Base-by-base conservation (phyloP, 2,797 vertebrate species). In the Lithobates sylvaticus region DNA sequence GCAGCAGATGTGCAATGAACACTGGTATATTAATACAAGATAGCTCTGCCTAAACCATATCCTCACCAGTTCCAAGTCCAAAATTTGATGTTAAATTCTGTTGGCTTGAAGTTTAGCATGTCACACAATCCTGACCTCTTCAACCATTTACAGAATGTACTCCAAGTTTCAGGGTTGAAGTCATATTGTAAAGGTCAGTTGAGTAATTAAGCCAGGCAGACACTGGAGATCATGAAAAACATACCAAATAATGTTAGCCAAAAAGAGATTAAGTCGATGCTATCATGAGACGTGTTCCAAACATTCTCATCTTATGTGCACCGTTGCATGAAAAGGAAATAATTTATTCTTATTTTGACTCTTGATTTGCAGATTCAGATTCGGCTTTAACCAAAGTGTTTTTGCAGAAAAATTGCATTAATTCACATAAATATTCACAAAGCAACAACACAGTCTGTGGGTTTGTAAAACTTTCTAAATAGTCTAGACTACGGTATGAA, bases 391-490 rank as follows among this genome's bases (percentile, higher is more conserved):
- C 65, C 65, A 67, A 27, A 27, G 65, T 67, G 65, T 67, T 67
- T 47, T 27, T 67, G 65, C 65, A 29, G 27, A 67, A 29, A 67
- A 67, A 67, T 67, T 67, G 65, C 65, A 29, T 27, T 67, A 27
- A 67, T 67, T 67, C 65, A 67, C 65, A 67, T 67, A 67, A 67
- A 67, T 67, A 67, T 67, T 67, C 65, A 67, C n/a, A 67, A 67
- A 26, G 26, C 4, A 67, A 67, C 65, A 67, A 67, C 65, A 67
- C 26, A 29, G 26, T 29, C 65, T 67, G 65, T 27, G 2, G 10
- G 12, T 29, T 67, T 67, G 65, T 67, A 12, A 67, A 27, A 3
- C 65, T 13, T 12, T 4, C 26, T 27, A 26, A 13, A 67, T 27
- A 67, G 65, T 67, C 27, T 29, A 26, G n/a, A 12, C 10, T 3